Base-by-base conservation (phyloP, 2,797 vertebrate genomes). In the Eulemur albifrons region DNA sequence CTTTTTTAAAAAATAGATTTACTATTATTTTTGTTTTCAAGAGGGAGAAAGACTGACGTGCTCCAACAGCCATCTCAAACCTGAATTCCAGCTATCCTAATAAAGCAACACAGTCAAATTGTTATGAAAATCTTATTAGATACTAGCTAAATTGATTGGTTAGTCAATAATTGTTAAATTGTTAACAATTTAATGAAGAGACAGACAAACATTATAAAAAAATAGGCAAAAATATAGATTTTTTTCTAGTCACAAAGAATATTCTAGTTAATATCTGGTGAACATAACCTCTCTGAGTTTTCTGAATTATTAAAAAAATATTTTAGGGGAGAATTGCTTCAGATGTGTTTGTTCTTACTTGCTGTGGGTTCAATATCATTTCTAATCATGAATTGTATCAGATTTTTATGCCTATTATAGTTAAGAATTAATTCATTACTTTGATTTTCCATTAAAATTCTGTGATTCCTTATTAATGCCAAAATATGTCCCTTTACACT, bases 391-490 rank as follows among this genome's bases (percentile, higher is more conserved):
- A 89, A 73, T 65, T 76, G 15, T 61, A 88, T 75, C 30, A 18
- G 27, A 35, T 80, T 96, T 95, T 94, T 79, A 91, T 52, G n/a
- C 4, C 17, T 30, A 82, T 52, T 43, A 52, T 25, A 94, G 14
- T 32, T 93, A 80, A 81, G 35, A 91, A 96, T 84, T 96, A 94
- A 97, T 91, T 90, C 81, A 96, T 95, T 61, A 52, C 27, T 38
- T 97, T 96, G 32, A 82, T 97, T 96, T 95, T 45, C 65, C 70
- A 97, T 94, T 94, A 96, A 93, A 96, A 93, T 72, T 75, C 59
- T 83, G 38, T 86, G 48, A 96, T 63, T 88, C 54, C 27, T 89
- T 95, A 84, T 86, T 94, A 96, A 80, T 81, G 40, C 77, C 67
- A 92, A 95, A 96, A 94, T 80, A 87, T 35, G 7, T 61, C 54